A percentile compares a stretch with the other conserved stretches of the same genome.
Evolutionary conservation across 2,113 vertebrate species (phyloP).

Genomic region (Myiopsitta monachus): DNA sequence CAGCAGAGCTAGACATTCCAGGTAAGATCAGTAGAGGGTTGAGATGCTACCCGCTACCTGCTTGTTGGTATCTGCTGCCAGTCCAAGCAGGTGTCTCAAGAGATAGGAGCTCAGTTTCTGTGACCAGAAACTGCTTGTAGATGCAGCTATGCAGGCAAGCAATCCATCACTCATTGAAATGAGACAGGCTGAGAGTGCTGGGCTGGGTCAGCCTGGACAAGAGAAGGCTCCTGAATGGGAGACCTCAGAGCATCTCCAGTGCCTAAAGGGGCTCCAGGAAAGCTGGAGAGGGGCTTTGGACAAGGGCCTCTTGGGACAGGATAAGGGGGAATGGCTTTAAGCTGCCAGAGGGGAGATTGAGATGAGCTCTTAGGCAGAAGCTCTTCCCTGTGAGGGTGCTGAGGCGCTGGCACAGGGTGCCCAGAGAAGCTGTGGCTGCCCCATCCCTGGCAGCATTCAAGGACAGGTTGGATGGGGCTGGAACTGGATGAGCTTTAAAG

Average conservation of each 20-base stretch:
- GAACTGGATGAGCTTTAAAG: not conserved
- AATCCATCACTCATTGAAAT: not conserved
- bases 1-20: not conserved
- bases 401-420: not conserved
- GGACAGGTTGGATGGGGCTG: rapidly evolving
- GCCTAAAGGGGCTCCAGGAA: not conserved
- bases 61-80: not conserved
- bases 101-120: not conserved
- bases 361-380: too few species aligned
- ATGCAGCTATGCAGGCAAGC: not conserved
- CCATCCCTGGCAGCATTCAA: not conserved
- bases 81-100: not conserved
- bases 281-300: not conserved
- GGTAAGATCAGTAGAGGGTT: not conserved
- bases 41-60: not conserved
- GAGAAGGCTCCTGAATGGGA: not conserved
- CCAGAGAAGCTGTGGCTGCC: not conserved
- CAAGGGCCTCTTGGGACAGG: too few species aligned
- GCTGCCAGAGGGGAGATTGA: too few species aligned
- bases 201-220: not conserved
- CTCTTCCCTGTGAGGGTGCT: too few species aligned
- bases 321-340: too few species aligned
- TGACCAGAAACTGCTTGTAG: not conserved
- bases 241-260: not conserved
- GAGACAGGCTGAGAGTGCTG: not conserved